Percentiles rank a stretch among this genome's conserved stretches.
Conservation (phyloP, 2,113 vertebrate genomes). For the Lamprotornis superbus region DNA sequence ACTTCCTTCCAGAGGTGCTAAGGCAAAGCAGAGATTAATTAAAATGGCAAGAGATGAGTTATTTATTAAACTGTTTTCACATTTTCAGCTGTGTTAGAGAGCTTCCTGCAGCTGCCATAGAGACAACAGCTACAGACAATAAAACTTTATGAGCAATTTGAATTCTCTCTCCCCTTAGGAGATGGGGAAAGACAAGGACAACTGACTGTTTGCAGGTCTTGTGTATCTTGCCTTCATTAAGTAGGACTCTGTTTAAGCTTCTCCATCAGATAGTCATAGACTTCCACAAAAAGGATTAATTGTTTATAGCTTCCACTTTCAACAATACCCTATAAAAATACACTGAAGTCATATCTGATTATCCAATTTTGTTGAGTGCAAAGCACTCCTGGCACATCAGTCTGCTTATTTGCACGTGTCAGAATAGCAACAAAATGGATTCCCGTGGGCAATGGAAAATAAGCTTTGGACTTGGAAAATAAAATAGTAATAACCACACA, state of each 20-base stretch:
- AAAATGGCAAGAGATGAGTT: neutral
- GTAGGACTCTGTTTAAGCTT: constrained; percentile 26
- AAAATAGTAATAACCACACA: neutral
- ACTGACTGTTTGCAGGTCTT: constrained; percentile 28
- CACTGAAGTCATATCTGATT: constrained; percentile 32
- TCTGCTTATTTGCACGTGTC: neutral
- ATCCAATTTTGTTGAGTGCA: neutral
- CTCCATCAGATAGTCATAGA: constrained; percentile 5
- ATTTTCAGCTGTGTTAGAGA: neutral
- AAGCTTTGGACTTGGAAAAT: constrained; percentile 17
- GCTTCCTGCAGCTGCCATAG: constrained; percentile 46
- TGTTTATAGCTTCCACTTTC: constrained; percentile 57
- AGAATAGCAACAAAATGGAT: constrained; percentile 14
- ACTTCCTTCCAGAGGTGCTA: neutral
- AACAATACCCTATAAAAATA: constrained; percentile 48
- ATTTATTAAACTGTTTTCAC: constrained; percentile 38
- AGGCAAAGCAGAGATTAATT: neutral
- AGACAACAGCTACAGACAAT: constrained; percentile 59
- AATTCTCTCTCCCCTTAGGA: constrained; percentile 32
- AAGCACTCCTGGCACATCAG: neutral
- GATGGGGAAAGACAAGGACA: constrained; percentile 31
- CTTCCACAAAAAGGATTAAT: constrained; percentile 16
- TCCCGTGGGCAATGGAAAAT: neutral
- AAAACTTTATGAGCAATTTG: constrained; percentile 59
- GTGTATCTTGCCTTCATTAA: constrained; percentile 45